These are phyloP conservation scores for Drosophila biarmipes DNA, from an alignment of 1,140 invertebrate genomes.

Conservation along the genomic window DNA sequence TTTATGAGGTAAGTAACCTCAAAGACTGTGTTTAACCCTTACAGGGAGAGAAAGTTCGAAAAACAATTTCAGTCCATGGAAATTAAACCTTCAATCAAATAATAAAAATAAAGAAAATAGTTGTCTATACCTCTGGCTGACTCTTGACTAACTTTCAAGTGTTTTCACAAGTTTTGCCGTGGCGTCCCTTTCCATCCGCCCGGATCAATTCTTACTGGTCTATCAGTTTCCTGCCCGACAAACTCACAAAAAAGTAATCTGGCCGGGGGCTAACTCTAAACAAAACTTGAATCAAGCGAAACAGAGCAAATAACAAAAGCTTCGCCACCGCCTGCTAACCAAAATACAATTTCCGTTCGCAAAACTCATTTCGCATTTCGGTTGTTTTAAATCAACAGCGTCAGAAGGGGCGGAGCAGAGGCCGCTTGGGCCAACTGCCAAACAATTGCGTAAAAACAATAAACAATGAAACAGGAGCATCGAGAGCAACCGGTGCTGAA, in stretches of 20 bases:
- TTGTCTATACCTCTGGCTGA: slow-evolving; percentile 19
- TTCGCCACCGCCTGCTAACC: slow-evolving; percentile 50
- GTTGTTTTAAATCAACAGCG: slow-evolving; percentile 80
- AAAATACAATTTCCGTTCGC: slow-evolving; percentile 79
- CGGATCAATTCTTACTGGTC: slow-evolving; percentile 8
- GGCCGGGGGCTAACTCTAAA: slow-evolving; percentile 42
- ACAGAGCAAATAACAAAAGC: slow-evolving; percentile 56
- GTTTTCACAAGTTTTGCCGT: slow-evolving; percentile 16
- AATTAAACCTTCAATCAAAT: slow-evolving; percentile 3
- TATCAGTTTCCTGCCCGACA: slow-evolving; percentile 24
- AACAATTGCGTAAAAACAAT: slow-evolving; percentile 82
- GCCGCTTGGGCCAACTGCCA: slow-evolving; percentile 65
- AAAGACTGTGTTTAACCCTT: neutral
- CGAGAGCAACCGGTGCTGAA: slow-evolving; percentile 9
- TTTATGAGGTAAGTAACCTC: too few relatives aligned
- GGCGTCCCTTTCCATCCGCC: neutral
- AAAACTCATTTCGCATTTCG: slow-evolving; percentile 81
- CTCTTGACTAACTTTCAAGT: slow-evolving; percentile 31
- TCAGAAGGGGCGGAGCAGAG: slow-evolving; percentile 21
- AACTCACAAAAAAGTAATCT: slow-evolving; percentile 53
- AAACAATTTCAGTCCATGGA: neutral
- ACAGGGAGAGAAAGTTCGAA: neutral
- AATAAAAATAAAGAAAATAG: too few relatives aligned
- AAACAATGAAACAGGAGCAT: slow-evolving; percentile 65
- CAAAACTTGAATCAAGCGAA: slow-evolving; percentile 48